Conservation (phyloP, 2,888 invertebrate species). For the Eustalomyia histrio region DNA sequence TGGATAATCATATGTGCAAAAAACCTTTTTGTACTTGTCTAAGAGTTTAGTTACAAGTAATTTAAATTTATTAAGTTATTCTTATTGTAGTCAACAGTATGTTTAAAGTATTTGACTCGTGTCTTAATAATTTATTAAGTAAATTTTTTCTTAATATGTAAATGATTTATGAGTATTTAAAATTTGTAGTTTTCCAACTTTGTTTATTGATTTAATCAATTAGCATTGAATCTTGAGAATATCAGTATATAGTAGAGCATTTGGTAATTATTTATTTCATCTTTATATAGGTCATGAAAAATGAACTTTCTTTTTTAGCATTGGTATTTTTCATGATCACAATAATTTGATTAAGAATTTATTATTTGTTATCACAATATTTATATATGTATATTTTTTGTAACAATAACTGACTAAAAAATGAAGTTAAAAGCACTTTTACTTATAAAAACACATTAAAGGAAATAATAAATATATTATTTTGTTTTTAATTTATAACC, state of each 20-base stretch:
- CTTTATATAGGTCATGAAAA: slow-evolving; percentile 42
- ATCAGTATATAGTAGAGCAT: background rate
- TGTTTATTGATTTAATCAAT: slow-evolving; percentile 23
- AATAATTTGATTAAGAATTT: slow-evolving; percentile 23
- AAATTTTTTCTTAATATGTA: background rate
- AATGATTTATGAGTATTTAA: background rate
- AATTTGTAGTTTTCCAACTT: slow-evolving; percentile 3
- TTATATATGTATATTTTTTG: background rate
- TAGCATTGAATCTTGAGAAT: slow-evolving; percentile 13
- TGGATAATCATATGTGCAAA: too few relatives aligned
- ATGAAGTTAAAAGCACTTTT: background rate
- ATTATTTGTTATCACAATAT: background rate
- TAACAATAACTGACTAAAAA: background rate
- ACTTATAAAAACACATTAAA: background rate
- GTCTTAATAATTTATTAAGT: background rate
- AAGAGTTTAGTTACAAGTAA: too few relatives aligned
- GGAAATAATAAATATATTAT: background rate
- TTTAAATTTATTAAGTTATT: too few relatives aligned
- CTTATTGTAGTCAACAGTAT: too few relatives aligned
- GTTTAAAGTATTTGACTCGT: background rate
- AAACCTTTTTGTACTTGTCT: too few relatives aligned
- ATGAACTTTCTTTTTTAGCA: slow-evolving; percentile 59
- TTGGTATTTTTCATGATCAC: slow-evolving; percentile 5
- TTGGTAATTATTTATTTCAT: background rate
- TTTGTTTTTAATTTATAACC: too few relatives aligned